Evolutionary conservation across 1,140 invertebrate genomes (phyloP), one percentile per base, ranked within the genome.

Genomic region (Neotoxoptera formosana): DNA sequence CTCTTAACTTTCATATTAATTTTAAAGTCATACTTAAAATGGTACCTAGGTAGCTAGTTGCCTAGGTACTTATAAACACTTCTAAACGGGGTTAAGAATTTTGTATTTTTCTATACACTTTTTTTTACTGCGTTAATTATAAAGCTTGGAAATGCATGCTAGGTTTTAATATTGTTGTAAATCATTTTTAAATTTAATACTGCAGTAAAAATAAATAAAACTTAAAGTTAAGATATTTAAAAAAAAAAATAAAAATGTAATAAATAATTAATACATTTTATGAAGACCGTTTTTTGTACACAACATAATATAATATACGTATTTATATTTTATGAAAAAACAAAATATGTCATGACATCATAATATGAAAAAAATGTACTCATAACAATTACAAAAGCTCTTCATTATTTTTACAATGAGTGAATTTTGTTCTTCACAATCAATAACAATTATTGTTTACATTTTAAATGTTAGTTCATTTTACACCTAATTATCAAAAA

Each of bases 1-100:
- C 60, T 76, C 17, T 34, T 76, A 76, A 76, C 30, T 17, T 76
- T 76, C n/a, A 14, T n/a, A 76, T n/a, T n/a, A 76, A 76, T 76
- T 76, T 76, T 76, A n/a, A 76, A 76, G 30, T 76, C 60, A 76
- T 76, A n/a, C 30, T 76, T n/a, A n/a, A 76, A 76, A n/a, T 76
- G 60, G 60, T n/a, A 76, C n/a, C n/a, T 76, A 67, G 30, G 60
- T 67, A 60, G 25, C 7, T 60, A 30, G 30, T 17, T 23, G 1
- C 30, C 30, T 67, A 76, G 60, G 60, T n/a, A n/a, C 60, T 76
- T 76, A 76, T 76, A 76, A 76, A 76, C 60, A 76, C 14, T 76
- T 76, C 14, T 76, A 76, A n/a, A 76, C 30, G n/a, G 0, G 14
- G 14, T 76, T n/a, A 17, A 17, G 11, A 76, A 76, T 76, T 76